These are phyloP conservation scores for Aelia acuminata DNA, from an alignment of 2,888 invertebrate species.

Conservation along the genomic window DNA sequence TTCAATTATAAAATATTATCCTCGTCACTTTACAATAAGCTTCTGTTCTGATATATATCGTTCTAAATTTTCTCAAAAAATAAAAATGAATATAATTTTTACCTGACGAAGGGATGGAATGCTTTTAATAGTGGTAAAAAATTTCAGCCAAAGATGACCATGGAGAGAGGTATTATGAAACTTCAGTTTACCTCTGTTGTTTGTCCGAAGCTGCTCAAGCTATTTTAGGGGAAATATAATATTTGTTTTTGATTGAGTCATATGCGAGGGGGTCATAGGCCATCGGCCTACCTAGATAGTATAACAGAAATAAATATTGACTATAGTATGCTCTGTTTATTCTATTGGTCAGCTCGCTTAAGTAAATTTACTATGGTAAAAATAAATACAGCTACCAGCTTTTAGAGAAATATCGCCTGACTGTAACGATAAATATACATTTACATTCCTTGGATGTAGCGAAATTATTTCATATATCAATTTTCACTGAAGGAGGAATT, in stretches of 20 bases:
- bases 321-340: not conserved
- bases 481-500: no score
- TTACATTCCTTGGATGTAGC: not conserved
- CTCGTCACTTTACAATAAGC: no score
- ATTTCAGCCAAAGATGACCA: no score
- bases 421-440: not conserved
- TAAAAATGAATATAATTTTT: no score
- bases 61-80: no score
- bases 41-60: no score
- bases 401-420: not conserved
- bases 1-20: no score
- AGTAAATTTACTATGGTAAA: not conserved
- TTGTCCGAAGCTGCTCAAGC: no score
- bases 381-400: not conserved
- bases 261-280: not conserved
- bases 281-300: not conserved
- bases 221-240: not conserved
- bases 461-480: not conserved
- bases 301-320: not conserved
- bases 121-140: no score
- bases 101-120: no score
- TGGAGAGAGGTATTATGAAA: no score
- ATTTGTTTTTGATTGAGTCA: not conserved
- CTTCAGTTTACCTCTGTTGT: no score
- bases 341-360: not conserved